These are phyloP conservation scores for Coleophora flavipennella DNA, from an alignment of 2,888 invertebrate species.

Conservation along the genomic window DNA sequence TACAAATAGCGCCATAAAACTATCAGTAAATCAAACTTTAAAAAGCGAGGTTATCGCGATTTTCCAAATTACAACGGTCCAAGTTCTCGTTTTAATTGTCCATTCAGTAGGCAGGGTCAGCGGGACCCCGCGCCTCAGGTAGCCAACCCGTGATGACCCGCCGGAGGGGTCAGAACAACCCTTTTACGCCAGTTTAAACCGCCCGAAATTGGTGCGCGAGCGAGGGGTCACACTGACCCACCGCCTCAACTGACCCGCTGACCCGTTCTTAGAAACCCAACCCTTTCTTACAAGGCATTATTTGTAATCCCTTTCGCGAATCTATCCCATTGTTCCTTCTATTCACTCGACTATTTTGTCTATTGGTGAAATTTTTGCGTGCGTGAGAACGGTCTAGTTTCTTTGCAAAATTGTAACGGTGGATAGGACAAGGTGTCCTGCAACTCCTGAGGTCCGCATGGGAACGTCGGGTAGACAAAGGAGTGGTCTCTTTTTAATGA, in stretches of 20 bases:
- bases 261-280: slow-evolving; percentile 54
- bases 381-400: slow-evolving; percentile 69
- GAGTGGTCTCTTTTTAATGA: slow-evolving; percentile 70
- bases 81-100: slow-evolving; percentile 68
- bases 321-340: slow-evolving; percentile 64
- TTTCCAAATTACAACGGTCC: slow-evolving; percentile 53
- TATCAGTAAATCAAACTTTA: slow-evolving; percentile 30
- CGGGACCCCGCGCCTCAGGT: slow-evolving; percentile 43
- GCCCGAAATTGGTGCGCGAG: slow-evolving; percentile 67
- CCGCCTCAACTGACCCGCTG: slow-evolving; percentile 60
- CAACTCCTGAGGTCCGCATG: slow-evolving; percentile 30
- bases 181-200: slow-evolving; percentile 63
- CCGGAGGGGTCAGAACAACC: slow-evolving; percentile 53
- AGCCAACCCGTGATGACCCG: slow-evolving; percentile 63
- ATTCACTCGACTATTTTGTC: slow-evolving; percentile 53
- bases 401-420: slow-evolving; percentile 67
- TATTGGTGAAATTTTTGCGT: slow-evolving; percentile 65
- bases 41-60: slow-evolving; percentile 61
- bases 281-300: slow-evolving; percentile 70
- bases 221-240: slow-evolving; percentile 57
- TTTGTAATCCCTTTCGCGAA: slow-evolving; percentile 74
- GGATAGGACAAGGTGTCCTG: slow-evolving; percentile 29
- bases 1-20: slow-evolving; percentile 38
- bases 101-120: slow-evolving; percentile 49
- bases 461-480: slow-evolving; percentile 62